phyloP scores from a whole-genome alignment of 2,113 vertebrate genomes.

The Festucalex cinctus region DNA sequence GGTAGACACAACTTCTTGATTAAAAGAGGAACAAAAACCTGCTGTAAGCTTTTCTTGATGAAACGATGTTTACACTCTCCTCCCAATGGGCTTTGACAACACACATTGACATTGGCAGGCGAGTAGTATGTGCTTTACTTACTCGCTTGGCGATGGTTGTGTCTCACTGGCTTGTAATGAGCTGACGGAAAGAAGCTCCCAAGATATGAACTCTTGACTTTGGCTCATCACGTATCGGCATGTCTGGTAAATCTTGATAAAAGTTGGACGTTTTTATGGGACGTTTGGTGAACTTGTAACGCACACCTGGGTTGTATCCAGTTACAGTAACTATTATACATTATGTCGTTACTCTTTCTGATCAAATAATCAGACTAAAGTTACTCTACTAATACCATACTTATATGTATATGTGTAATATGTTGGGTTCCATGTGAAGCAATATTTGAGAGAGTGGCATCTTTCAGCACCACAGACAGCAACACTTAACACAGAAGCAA shows the following conservation, averaged over 20 bases:
- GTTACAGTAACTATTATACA: too few species aligned
- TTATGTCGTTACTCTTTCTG: too few species aligned
- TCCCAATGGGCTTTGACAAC: not conserved
- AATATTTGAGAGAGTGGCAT: too few species aligned
- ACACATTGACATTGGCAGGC: not conserved
- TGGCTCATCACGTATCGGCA: not conserved
- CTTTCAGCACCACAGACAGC: too few species aligned
- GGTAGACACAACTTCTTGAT: not conserved
- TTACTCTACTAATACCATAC: too few species aligned
- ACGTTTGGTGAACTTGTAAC: too few species aligned
- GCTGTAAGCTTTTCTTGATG: slow-evolving; percentile 1
- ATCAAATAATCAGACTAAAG: too few species aligned
- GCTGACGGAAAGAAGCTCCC: not conserved
- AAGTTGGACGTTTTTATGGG: not conserved
- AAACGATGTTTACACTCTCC: not conserved
- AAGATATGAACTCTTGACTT: not conserved
- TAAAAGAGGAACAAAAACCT: slow-evolving; percentile 1
- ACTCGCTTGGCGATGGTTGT: not conserved
- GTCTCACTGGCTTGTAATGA: not conserved
- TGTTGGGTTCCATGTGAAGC: too few species aligned
- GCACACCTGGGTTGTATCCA: too few species aligned
- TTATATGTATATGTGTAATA: too few species aligned
- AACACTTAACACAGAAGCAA: too few species aligned
- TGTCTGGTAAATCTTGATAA: not conserved
- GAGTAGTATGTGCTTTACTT: not conserved